phyloP scores from a whole-genome alignment of 2,113 vertebrate genomes.

The Hemiscyllium ocellatum region DNA sequence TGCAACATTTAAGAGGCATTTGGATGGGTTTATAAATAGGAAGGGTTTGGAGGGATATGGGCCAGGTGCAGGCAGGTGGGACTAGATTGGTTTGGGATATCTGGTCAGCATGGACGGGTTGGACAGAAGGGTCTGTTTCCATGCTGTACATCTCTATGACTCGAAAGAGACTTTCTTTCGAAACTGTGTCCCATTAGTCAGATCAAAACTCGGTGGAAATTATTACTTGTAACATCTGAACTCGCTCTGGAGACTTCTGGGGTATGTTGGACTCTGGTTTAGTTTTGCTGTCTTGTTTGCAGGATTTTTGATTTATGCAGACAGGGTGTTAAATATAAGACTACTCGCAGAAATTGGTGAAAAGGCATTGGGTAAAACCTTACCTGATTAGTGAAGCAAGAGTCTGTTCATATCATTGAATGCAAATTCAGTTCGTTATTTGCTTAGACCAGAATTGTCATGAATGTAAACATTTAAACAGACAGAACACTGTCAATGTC shows the following conservation, averaged over 20 bases:
- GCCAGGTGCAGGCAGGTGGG: no score
- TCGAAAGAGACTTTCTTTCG: neutral
- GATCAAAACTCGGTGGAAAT: neutral
- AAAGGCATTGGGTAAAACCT: neutral
- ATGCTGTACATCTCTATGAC: no score
- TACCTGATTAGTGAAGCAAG: neutral
- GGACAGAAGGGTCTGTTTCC: no score
- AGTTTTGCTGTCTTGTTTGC: neutral
- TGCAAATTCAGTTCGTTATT: conserved; percentile 26
- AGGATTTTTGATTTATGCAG: neutral
- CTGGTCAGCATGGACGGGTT: no score
- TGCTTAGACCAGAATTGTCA: neutral
- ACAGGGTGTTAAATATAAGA: neutral
- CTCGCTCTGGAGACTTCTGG: neutral
- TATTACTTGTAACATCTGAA: neutral
- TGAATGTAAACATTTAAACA: neutral
- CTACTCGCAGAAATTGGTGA: neutral
- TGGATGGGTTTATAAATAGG: no score
- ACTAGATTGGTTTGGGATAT: no score
- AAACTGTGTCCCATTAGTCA: neutral
- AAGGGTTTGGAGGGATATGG: no score
- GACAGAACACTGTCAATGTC: neutral
- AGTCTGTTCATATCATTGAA: neutral
- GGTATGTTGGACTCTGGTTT: neutral
- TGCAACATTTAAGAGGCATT: no score